These are phyloP conservation scores for Iguana delicatissima DNA, from an alignment of 2,797 vertebrate genomes.

Conservation along the genomic window DNA sequence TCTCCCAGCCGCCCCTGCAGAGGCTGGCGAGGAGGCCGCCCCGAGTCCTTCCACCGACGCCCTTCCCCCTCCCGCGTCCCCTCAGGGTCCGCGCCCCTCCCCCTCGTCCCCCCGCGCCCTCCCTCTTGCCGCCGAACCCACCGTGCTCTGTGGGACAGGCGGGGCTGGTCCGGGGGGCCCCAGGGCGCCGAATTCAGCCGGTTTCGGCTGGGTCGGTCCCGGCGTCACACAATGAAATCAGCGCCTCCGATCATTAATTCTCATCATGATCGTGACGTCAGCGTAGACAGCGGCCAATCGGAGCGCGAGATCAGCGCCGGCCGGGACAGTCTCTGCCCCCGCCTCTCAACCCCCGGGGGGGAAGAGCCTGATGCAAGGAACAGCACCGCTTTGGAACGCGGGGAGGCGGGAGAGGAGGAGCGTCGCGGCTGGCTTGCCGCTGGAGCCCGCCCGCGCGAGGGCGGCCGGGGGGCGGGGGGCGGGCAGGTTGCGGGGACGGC, in stretches of 20 bases:
- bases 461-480: no score
- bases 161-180: conserved; percentile 53
- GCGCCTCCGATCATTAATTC: conserved; percentile 99
- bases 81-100: conserved; percentile 3
- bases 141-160: conserved; percentile 44
- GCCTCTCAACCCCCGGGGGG: conserved; percentile 55
- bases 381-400: neutral
- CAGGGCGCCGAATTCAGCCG: conserved; percentile 85
- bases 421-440: neutral
- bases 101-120: neutral
- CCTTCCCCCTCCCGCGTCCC: neutral
- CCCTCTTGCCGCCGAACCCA: conserved; percentile 40
- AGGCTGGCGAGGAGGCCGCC: conserved; percentile 14
- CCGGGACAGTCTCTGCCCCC: conserved; percentile 81
- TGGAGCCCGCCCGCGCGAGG: neutral
- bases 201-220: conserved; percentile 89
- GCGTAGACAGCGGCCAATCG: conserved; percentile 92
- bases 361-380: conserved; percentile 32
- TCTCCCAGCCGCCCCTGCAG: neutral
- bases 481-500: neutral
- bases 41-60: conserved; percentile 7
- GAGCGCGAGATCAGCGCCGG: conserved; percentile 84
- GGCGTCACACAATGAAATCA: conserved; percentile 99
- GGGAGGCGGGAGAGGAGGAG: no score
- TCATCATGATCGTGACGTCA: conserved; percentile 99